Conservation (phyloP, 2,888 invertebrate species). For the Pristionchus fissidentatus region DNA sequence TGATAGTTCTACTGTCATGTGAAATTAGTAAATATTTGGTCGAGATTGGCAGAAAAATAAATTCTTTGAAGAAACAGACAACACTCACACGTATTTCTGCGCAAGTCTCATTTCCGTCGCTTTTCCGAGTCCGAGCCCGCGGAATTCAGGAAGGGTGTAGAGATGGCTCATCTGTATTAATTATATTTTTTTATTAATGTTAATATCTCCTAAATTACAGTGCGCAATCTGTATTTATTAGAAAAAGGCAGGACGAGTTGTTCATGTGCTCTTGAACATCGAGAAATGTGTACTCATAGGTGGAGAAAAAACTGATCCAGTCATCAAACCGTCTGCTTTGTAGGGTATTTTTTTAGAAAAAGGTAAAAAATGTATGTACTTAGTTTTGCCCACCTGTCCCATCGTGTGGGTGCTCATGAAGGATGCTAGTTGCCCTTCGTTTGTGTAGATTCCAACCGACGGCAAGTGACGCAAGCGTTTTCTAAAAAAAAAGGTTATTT, state of each 20-base stretch:
- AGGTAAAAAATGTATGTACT: not conserved
- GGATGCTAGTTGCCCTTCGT: slow-evolving; percentile 7
- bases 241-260: too few species aligned
- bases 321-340: too few species aligned
- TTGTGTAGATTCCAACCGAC: slow-evolving; percentile 12
- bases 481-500: not conserved
- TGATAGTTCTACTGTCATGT: too few species aligned
- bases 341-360: not conserved
- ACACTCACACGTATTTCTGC: slow-evolving; percentile 7
- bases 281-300: too few species aligned
- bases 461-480: slow-evolving; percentile 15
- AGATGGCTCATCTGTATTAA: not conserved
- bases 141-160: slow-evolving; percentile 27
- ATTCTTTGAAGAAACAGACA: too few species aligned
- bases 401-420: slow-evolving; percentile 1
- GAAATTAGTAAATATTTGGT: too few species aligned
- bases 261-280: too few species aligned
- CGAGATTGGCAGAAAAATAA: too few species aligned
- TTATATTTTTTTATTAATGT: not conserved
- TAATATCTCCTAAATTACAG: not conserved
- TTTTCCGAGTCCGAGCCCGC: slow-evolving; percentile 10
- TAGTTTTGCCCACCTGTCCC: slow-evolving; percentile 24
- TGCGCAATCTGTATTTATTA: too few species aligned
- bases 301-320: too few species aligned
- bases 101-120: slow-evolving; percentile 5